These are phyloP conservation scores for Erythrolamprus reginae DNA, from an alignment of 2,113 vertebrate genomes.

Conservation along the genomic window DNA sequence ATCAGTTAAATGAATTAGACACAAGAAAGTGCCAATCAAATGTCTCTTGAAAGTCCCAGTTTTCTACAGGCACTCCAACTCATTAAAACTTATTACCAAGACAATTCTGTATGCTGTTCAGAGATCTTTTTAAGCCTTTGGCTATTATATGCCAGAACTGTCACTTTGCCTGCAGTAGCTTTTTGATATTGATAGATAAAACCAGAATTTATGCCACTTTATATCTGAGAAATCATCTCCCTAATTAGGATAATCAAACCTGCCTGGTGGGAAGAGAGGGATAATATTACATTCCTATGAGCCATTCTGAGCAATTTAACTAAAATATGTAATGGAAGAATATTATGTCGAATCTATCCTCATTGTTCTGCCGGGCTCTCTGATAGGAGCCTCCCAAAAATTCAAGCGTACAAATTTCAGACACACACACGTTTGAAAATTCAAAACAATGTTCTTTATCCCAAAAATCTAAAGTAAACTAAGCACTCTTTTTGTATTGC, in stretches of 20 bases:
- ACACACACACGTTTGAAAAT: too few species aligned
- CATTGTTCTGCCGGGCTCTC: too few species aligned
- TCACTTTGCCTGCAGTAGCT: neutral
- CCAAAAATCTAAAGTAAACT: too few species aligned
- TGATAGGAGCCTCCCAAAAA: too few species aligned
- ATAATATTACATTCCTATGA: neutral
- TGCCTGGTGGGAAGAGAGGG: neutral
- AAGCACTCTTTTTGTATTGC: too few species aligned
- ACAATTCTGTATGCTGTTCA: constrained; percentile 13
- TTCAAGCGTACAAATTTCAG: too few species aligned
- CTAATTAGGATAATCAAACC: neutral
- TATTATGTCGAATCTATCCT: neutral
- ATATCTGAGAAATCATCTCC: neutral
- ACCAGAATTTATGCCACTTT: neutral
- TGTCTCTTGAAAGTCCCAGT: constrained; percentile 36
- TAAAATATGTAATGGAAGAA: neutral
- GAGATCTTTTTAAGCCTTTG: constrained; percentile 14
- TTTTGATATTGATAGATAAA: constrained; percentile 14
- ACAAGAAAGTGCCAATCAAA: constrained; percentile 25
- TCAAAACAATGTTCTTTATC: too few species aligned
- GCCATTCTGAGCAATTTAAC: neutral
- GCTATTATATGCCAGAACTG: neutral
- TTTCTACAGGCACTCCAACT: constrained; percentile 11
- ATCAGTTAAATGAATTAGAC: constrained; percentile 37
- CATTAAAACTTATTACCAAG: constrained; percentile 30